Percentiles rank a stretch among this genome's conserved stretches.
These are phyloP conservation scores for Magallana gigas DNA, from an alignment of 1,140 invertebrate genomes.

Conservation along the genomic window DNA sequence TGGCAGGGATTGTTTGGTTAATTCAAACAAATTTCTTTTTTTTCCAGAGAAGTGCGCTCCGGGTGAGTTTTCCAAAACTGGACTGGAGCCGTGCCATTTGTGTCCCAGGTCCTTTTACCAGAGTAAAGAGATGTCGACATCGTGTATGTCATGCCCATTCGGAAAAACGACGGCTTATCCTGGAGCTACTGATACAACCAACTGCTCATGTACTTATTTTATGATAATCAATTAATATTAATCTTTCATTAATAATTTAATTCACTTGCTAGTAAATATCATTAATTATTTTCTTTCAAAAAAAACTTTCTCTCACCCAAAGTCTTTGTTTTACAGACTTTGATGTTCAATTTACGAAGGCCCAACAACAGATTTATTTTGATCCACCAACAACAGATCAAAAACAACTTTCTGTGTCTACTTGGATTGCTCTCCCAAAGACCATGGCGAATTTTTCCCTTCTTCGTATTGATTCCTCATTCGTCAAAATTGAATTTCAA, in stretches of 20 bases:
- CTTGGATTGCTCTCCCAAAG: too few species aligned
- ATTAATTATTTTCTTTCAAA: too few species aligned
- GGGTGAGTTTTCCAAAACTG: background rate
- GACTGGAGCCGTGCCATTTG: conserved; percentile 2
- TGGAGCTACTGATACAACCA: background rate
- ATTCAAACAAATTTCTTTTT: background rate
- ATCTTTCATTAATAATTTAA: background rate
- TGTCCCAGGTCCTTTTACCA: conserved; percentile 9
- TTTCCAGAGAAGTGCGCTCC: background rate
- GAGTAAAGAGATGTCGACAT: background rate
- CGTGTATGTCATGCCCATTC: background rate
- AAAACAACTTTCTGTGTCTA: too few species aligned
- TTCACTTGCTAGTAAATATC: too few species aligned
- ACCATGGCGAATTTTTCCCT: too few species aligned
- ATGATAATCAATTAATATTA: background rate
- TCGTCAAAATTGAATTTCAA: background rate
- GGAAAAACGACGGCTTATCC: background rate
- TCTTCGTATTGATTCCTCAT: too few species aligned
- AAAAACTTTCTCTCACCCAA: too few species aligned
- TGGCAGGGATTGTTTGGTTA: background rate
- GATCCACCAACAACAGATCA: background rate
- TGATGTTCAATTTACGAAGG: background rate
- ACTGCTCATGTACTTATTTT: conserved; percentile 2
- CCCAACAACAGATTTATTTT: background rate
- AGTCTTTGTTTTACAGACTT: background rate